Evolutionary conservation across 2,797 vertebrate species (phyloP), one percentile per base, ranked within the genome.

Genomic region (Xerus rutilus): DNA sequence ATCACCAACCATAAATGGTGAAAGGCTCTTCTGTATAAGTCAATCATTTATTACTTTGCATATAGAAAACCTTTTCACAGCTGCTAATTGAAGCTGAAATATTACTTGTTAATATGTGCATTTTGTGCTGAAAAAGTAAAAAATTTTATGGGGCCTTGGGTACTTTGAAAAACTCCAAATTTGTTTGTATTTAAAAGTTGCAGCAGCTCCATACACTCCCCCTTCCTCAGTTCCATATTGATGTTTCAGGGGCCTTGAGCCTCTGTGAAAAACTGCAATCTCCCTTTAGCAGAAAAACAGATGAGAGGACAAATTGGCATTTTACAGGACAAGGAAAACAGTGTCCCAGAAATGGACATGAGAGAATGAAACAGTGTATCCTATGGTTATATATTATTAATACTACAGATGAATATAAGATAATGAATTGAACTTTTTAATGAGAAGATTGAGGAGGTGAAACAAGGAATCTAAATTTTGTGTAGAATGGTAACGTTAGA

Each of bases 161-260:
- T 4, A 73, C 30, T 69, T 91, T 25, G 4, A 25, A 15, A 94
- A 85, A 25, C 14, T 88, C 18, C 83, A 62, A 78, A 64, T 81
- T 72, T 3, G 6, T 92, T 93, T 91, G 69, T 74, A 59, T 72
- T 92, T 92, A 88, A 59, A 86, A 43, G 35, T 59, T 78, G 32
- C 14, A 69, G 23, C 11, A 77, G 47, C 43, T 7, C 43, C 9
- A 25, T 28, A 9, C 14, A 3, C 25, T 5, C 1, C 14, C 11
- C 3, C 45, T 85, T 45, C 18, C 20, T 7, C 1, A 73, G 13
- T 18, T 95, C 49, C 81, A 5, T 12, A 23, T 45, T 20, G 32
- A 62, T 72, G 32, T 52, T 20, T 91, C 76, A 14, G 83, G 8
- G 11, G 9, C 8, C 23, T 86, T 76, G 91, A 45, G 45, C 43